phyloP scores from a whole-genome alignment of 1,140 invertebrate species.

The Vanessa tameamea region DNA sequence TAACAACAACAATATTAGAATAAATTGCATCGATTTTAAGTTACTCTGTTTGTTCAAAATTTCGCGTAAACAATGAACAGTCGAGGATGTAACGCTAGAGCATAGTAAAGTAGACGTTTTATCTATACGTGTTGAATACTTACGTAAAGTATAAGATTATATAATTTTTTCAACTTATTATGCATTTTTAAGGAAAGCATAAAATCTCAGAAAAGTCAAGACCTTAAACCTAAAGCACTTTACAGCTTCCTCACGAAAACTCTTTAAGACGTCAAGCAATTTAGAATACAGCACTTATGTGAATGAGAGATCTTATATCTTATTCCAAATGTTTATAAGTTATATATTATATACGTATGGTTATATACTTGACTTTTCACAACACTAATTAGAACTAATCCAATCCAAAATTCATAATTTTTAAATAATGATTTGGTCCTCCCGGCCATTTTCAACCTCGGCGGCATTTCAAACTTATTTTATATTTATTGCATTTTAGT shows the following conservation, averaged over 20 bases:
- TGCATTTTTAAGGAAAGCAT: not conserved
- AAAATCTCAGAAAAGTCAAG: not conserved
- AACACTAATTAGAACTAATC: no score
- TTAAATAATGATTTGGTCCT: no score
- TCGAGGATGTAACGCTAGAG: not conserved
- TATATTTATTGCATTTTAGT: no score
- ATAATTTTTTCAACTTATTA: not conserved
- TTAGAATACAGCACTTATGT: constrained; percentile 29
- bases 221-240: constrained; percentile 8
- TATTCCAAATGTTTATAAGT: not conserved
- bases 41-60: constrained; percentile 2
- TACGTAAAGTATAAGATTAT: not conserved
- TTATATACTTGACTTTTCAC: no score
- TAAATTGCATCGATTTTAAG: constrained; percentile 24
- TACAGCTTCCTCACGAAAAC: constrained; percentile 16
- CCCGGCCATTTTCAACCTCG: no score
- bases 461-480: no score
- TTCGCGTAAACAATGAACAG: not conserved
- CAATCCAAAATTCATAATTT: no score
- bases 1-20: constrained; percentile 34
- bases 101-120: not conserved
- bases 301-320: constrained; percentile 5
- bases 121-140: not conserved
- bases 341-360: no score
- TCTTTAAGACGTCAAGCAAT: constrained; percentile 28